Base-by-base conservation (phyloP, 35 echinoderm and acorn worm species). In the Patiria miniata region DNA sequence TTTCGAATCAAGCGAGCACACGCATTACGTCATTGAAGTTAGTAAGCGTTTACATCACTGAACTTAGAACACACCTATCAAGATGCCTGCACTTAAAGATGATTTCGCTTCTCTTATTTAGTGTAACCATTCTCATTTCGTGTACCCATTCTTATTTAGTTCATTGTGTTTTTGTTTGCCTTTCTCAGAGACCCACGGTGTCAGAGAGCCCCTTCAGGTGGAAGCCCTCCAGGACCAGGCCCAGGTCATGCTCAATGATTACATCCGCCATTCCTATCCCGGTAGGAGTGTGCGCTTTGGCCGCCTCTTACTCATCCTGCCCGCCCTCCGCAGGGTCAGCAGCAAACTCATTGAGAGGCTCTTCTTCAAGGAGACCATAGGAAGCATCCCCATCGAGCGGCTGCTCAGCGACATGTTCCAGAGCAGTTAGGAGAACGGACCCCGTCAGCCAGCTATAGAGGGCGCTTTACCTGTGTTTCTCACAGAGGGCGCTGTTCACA, bases 151-250 rank as follows among this genome's bases (percentile, higher is more conserved):
- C 37, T 78, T 21, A 81, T 82, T 82, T 82, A 1, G 5, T 68
- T 51, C 14, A 47, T 85, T 10, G 18, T 2, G 15, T 47, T 81
- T 79, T 51, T 32, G 40, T 81, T 32, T 84, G 81, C 58, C 59
- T 88, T 69, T 39, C 38, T 28, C 87, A 99, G 96, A 99, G 77
- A 99, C 96, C 1, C 96, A 59, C 38, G 89, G 89, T 12, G 82
- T 99, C 5, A 83, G 90, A 40, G 96, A 99, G 42, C 96, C 96
- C 1, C 81, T 86, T 50, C 93, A 90, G 21, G 96, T 94, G 8
- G 96, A 99, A 50, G 89, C 92, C 1, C 82, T 99, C 3, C 96
- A 99, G 40, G 96, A 99, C 90, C 96, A 99, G 73, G 96, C 96
- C 51, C 96, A 99, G 39, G 93, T 99, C 1, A 99, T 99, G 96